Evolutionary conservation across 1,140 invertebrate species (phyloP).

Genomic region (Trachymyrmex cornetzi): DNA sequence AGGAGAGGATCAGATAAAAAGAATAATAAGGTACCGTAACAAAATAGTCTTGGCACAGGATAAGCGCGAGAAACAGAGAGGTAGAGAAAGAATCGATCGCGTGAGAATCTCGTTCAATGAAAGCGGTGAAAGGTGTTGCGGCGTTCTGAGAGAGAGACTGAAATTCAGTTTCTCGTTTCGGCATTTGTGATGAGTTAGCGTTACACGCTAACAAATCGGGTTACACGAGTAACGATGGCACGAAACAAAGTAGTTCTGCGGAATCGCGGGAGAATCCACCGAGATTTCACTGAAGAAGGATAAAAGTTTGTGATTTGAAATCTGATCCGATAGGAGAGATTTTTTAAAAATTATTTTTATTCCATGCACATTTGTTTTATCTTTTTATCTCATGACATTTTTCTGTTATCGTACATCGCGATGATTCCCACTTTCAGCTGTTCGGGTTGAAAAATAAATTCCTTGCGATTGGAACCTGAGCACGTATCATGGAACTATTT

Average conservation of each 20-base stretch:
- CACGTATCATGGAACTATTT: too few relatives aligned
- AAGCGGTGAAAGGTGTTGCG: slow-evolving; percentile 49
- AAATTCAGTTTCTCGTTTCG: slow-evolving; percentile 52
- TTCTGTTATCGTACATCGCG: background rate
- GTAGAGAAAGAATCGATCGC: slow-evolving; percentile 35
- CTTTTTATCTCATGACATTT: background rate
- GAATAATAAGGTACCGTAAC: slow-evolving; percentile 39
- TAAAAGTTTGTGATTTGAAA: background rate
- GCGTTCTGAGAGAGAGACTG: slow-evolving; percentile 9
- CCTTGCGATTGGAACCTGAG: background rate
- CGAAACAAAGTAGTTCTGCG: background rate
- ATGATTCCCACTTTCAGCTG: background rate
- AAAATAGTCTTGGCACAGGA: background rate
- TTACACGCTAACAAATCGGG: slow-evolving; percentile 19
- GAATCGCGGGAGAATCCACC: background rate
- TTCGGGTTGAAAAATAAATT: background rate
- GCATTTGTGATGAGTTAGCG: background rate
- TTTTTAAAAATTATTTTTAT: background rate
- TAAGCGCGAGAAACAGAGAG: background rate
- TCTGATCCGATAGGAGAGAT: background rate
- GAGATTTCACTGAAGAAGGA: slow-evolving; percentile 3
- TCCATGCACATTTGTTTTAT: background rate
- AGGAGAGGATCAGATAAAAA: slow-evolving; percentile 33
- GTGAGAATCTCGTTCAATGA: slow-evolving; percentile 52
- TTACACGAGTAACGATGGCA: slow-evolving; percentile 12